A percentile compares a stretch with the other conserved stretches of the same genome.
Conservation (phyloP, 2,888 invertebrate species). For the Steromphala cineraria region DNA sequence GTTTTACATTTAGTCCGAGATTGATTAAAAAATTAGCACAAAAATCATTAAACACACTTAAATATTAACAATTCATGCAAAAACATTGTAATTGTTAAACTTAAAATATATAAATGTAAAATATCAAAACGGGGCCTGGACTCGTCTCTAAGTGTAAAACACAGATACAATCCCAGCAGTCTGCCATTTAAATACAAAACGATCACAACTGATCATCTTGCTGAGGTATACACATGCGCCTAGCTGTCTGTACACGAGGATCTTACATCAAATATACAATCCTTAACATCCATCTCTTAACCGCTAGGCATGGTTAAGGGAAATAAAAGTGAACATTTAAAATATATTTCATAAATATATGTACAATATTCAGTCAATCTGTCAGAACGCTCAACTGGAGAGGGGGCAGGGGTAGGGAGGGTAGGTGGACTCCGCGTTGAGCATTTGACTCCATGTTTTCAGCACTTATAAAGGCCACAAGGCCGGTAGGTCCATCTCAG, state of each 20-base stretch:
- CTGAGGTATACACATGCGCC: slow-evolving; percentile 7
- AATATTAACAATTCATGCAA: too few relatives aligned
- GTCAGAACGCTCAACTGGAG: slow-evolving; percentile 3
- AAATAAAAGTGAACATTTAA: slow-evolving; percentile 20
- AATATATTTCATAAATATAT: slow-evolving; percentile 26
- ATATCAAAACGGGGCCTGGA: too few relatives aligned
- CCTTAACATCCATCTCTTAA: neutral
- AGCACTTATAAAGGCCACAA: too few relatives aligned
- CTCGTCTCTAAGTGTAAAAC: neutral
- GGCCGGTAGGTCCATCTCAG: too few relatives aligned
- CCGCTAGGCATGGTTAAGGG: slow-evolving; percentile 8
- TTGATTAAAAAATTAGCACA: too few relatives aligned
- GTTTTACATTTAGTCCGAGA: neutral
- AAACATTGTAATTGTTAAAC: too few relatives aligned
- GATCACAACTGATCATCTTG: neutral
- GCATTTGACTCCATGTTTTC: neutral
- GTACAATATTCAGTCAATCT: slow-evolving; percentile 12
- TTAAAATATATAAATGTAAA: too few relatives aligned
- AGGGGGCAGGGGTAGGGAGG: neutral
- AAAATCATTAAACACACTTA: too few relatives aligned
- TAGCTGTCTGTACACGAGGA: neutral
- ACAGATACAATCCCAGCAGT: neutral
- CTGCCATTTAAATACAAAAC: too few relatives aligned
- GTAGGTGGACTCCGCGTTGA: neutral
- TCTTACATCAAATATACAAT: slow-evolving; percentile 6